Percentiles rank a stretch among this genome's conserved stretches.
Evolutionary conservation across 2,888 invertebrate species (phyloP).

Genomic region (Ligdia adustata): DNA sequence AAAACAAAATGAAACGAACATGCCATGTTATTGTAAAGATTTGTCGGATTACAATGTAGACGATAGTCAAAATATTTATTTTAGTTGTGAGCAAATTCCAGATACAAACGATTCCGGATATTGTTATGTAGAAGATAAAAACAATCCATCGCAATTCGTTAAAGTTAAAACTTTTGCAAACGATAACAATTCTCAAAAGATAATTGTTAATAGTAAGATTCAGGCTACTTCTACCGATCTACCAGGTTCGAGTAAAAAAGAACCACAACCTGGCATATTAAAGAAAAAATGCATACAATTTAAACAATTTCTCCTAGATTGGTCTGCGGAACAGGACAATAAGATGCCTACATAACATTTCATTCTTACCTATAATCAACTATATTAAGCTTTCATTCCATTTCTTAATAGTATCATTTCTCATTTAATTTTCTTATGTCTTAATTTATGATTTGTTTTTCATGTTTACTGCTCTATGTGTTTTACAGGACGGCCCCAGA

Average conservation of each 20-base stretch:
- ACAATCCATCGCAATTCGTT: constrained; percentile 34
- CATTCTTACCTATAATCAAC: constrained; percentile 5
- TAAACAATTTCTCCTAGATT: constrained; percentile 53
- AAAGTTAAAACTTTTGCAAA: constrained; percentile 12
- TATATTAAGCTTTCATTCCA: constrained; percentile 5
- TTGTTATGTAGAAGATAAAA: constrained; percentile 13
- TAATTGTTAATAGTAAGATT: not conserved
- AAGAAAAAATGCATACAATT: constrained; percentile 59
- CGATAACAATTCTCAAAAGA: not conserved
- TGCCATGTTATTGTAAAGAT: constrained; percentile 61
- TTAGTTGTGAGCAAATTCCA: constrained; percentile 50
- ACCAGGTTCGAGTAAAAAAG: constrained; percentile 14
- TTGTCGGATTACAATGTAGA: constrained; percentile 32
- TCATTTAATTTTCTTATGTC: constrained; percentile 24
- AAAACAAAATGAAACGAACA: constrained; percentile 46
- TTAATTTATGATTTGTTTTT: constrained; percentile 48
- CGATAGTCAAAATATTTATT: constrained; percentile 44
- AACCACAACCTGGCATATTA: constrained; percentile 29
- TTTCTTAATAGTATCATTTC: not conserved
- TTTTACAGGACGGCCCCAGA: constrained; percentile 80
- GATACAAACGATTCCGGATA: constrained; percentile 16
- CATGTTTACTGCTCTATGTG: constrained; percentile 75
- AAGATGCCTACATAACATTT: constrained; percentile 4
- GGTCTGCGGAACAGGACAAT: constrained; percentile 35
- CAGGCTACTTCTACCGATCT: constrained; percentile 3